Evolutionary conservation across 2,113 vertebrate species (phyloP), one percentile per base, ranked within the genome.

Genomic region (Ailurus styani): DNA sequence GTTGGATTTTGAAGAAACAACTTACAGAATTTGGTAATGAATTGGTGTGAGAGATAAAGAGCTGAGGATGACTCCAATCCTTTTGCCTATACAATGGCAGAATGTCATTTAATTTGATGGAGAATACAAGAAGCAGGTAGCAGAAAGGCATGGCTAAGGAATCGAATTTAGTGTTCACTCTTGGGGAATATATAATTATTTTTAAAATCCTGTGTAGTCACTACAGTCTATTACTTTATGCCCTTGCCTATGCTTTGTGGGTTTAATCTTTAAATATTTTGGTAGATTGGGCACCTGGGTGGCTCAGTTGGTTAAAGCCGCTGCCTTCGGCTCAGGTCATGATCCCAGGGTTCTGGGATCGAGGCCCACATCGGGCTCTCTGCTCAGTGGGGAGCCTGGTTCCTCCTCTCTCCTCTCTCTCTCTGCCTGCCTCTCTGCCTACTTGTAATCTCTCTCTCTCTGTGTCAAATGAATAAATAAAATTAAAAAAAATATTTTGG

Each of bases 401-500:
- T n/a, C n/a, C n/a, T n/a, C n/a, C n/a, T n/a, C n/a, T n/a, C n/a
- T n/a, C n/a, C n/a, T n/a, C n/a, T n/a, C n/a, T n/a, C n/a, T n/a
- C n/a, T n/a, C n/a, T n/a, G n/a, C n/a, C n/a, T n/a, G n/a, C n/a
- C n/a, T n/a, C n/a, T n/a, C n/a, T n/a, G n/a, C n/a, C n/a, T n/a
- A n/a, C n/a, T n/a, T n/a, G n/a, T n/a, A n/a, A n/a, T n/a, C n/a
- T n/a, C n/a, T n/a, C n/a, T n/a, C n/a, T n/a, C n/a, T n/a, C n/a
- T n/a, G n/a, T n/a, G n/a, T n/a, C n/a, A n/a, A n/a, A n/a, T n/a
- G n/a, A n/a, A n/a, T n/a, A n/a, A n/a, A n/a, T n/a, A n/a, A n/a
- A n/a, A n/a, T n/a, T n/a, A n/a, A n/a, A n/a, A n/a, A n/a, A 55
- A 90, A n/a, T 90, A 79, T 57, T 92, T 73, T 87, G 60, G 21